phyloP scores from a whole-genome alignment of 2,888 invertebrate genomes.

The Alviniconcha strummeri region DNA sequence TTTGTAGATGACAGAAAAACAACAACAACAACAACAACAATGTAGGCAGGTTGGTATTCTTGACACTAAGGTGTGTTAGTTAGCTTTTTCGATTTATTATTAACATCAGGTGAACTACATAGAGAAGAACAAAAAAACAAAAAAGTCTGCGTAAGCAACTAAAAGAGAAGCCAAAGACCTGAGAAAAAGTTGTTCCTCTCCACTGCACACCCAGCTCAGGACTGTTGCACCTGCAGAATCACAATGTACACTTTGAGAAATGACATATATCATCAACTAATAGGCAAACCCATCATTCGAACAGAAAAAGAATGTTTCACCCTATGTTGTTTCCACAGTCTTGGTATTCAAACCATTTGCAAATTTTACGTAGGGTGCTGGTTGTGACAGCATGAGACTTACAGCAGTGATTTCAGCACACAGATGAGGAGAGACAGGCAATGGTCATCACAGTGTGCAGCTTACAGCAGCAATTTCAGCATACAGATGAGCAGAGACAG shows the following conservation, averaged over 20 bases:
- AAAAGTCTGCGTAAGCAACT: not conserved
- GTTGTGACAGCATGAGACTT: no score
- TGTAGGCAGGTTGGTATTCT: no score
- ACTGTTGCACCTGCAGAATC: slow-evolving; percentile 17
- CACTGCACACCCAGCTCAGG: slow-evolving; percentile 19
- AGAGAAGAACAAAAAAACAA: not conserved
- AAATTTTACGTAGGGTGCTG: no score
- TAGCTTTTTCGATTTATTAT: no score
- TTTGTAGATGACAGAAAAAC: no score
- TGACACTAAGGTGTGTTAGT: no score
- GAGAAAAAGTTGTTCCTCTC: slow-evolving; percentile 26
- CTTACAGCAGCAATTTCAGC: not conserved
- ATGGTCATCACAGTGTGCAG: not conserved
- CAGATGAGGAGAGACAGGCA: slow-evolving; percentile 30
- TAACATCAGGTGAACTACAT: not conserved
- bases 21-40: no score
- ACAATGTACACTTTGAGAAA: not conserved
- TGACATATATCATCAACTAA: no score
- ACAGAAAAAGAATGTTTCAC: no score
- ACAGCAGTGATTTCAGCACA: not conserved
- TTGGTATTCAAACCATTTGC: no score
- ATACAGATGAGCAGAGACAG: slow-evolving; percentile 33
- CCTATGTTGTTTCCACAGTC: no score
- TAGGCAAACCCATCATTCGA: no score
- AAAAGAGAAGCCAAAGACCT: not conserved